Base-by-base conservation (phyloP, 2,888 invertebrate species). In the Megastigmus dorsalis region DNA sequence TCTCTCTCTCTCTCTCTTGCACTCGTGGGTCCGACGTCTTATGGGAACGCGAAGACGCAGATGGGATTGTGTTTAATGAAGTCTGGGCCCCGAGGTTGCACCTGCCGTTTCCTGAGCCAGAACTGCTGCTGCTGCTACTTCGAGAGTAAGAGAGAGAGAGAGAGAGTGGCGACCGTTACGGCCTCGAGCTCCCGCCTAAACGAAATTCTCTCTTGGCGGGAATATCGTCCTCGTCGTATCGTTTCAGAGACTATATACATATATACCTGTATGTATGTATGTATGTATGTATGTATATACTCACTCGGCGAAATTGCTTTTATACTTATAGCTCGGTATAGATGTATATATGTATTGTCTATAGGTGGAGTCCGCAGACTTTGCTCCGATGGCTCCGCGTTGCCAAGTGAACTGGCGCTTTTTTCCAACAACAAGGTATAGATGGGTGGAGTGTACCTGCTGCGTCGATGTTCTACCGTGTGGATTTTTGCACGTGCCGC, bases 31-130 rank as follows among this genome's bases (percentile, higher is more conserved):
- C 10, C 77, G 52, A 74, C 81, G 82, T 82, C 81, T 82, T 80
- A 60, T 67, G 82, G 79, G 84, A 83, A 84, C 82, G 81, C 82
- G 82, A 82, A 83, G 83, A 83, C 84, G 84, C 85, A 85, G 86
- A 86, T 86, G 85, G 84, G 83, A 84, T 84, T 84, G 83, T 83
- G 83, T 84, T 85, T 85, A 84, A 85, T 85, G 84, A 85, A 86
- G 85, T 86, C 84, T 84, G 84, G 84, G n/a, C n/a, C n/a, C 83
- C 80, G 81, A 79, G 79, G 79, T 80, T 82, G 86, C 85, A 85
- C 85, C 85, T 85, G 85, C 86, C 85, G 82, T 84, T 84, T 84
- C 83, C 83, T n/a, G n/a, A n/a, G n/a, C n/a, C n/a, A n/a, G n/a
- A n/a, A n/a, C n/a, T n/a, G n/a, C n/a, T n/a, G n/a, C n/a, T n/a